Conservation (phyloP, 2,113 vertebrate species). For the Motacilla tschutschensis region DNA sequence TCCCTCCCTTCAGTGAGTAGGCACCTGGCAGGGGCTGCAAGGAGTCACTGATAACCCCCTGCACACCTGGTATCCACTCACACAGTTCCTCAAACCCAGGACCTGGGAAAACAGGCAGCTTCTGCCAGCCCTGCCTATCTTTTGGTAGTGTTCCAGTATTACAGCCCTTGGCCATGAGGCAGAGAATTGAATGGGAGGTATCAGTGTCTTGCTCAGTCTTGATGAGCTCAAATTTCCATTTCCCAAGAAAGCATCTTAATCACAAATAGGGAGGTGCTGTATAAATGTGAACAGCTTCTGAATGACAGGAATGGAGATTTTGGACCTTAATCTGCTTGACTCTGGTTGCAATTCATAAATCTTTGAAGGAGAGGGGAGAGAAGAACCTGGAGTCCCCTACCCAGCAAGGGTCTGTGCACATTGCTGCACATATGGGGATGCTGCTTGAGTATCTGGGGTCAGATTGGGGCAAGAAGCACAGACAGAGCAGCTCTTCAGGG, state of each 20-base stretch:
- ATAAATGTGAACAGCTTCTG: slow-evolving; percentile 30
- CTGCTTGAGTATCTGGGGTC: background rate
- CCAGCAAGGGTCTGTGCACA: background rate
- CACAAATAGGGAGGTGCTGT: background rate
- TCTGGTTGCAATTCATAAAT: background rate
- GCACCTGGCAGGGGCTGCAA: background rate
- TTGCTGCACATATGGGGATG: background rate
- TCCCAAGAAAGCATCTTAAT: slow-evolving; percentile 1
- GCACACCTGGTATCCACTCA: background rate
- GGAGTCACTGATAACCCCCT: too few relatives aligned
- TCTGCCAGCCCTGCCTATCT: background rate
- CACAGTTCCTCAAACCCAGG: background rate
- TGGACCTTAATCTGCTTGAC: background rate
- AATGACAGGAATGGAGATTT: slow-evolving; percentile 25
- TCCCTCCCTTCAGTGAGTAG: background rate
- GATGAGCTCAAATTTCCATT: background rate
- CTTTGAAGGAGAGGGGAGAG: background rate
- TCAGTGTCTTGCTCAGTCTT: background rate
- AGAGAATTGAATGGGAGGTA: background rate
- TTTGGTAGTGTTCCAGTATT: background rate
- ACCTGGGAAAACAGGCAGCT: background rate
- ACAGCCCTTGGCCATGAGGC: background rate
- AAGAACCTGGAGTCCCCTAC: background rate
- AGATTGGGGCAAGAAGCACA: background rate
- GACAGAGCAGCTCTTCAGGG: background rate